A percentile compares a stretch with the other conserved stretches of the same genome.
Conservation (phyloP, 2,888 invertebrate genomes). For the Listrodromus nycthemerus region DNA sequence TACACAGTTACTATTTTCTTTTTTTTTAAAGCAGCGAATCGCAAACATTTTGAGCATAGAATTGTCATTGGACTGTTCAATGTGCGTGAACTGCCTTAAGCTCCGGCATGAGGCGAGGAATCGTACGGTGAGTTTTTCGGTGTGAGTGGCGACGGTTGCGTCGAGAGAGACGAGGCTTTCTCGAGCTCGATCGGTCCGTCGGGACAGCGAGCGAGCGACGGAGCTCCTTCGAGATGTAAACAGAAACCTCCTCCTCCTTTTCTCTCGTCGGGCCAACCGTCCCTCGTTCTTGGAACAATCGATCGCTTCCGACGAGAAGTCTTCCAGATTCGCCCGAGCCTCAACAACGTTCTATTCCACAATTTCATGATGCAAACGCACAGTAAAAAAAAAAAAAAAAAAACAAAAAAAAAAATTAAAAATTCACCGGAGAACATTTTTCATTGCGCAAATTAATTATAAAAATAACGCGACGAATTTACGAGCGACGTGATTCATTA, state of each 20-base stretch:
- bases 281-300: neutral
- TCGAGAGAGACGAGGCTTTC: neutral
- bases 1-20: no score
- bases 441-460: no score
- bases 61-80: no score
- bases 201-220: neutral
- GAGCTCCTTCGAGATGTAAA: slow-evolving; percentile 13
- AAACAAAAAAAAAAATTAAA: no score
- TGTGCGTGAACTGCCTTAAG: slow-evolving; percentile 35
- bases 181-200: neutral
- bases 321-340: neutral
- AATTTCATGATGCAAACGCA: no score
- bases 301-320: neutral
- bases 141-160: neutral
- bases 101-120: slow-evolving; percentile 8
- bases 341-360: no score
- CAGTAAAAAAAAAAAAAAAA: no score
- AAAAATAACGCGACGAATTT: no score
- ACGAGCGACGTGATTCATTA: no score
- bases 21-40: no score
- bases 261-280: neutral
- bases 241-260: neutral
- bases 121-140: neutral
- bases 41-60: no score
- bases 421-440: no score